These are phyloP conservation scores for Leucoraja erinaceus DNA, from an alignment of 2,113 vertebrate genomes.

Conservation along the genomic window DNA sequence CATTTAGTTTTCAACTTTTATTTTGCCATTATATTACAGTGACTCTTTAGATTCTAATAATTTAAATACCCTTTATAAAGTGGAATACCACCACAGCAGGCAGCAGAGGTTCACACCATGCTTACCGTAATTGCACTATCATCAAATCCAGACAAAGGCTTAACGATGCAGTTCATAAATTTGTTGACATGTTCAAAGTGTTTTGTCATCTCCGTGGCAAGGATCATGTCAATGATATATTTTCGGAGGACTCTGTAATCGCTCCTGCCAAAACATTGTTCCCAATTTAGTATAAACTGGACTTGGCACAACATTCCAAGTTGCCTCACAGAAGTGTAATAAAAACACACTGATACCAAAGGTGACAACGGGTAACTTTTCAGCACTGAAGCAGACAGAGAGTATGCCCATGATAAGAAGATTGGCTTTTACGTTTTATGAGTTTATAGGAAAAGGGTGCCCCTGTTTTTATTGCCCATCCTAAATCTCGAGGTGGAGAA, in stretches of 20 bases:
- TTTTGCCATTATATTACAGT: background rate
- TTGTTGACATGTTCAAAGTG: slow-evolving; percentile 99
- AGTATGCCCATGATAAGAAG: too few species aligned
- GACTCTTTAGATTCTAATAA: background rate
- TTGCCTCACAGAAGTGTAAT: background rate
- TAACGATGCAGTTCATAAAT: slow-evolving; percentile 96
- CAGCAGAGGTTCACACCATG: background rate
- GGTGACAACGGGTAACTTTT: background rate
- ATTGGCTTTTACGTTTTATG: too few species aligned
- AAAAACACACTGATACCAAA: background rate
- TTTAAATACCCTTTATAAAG: too few species aligned
- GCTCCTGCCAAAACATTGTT: slow-evolving; percentile 62
- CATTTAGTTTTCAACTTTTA: background rate
- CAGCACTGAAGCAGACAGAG: background rate
- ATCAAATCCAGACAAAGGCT: slow-evolving; percentile 80
- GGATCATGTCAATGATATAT: slow-evolving; percentile 92
- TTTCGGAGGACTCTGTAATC: slow-evolving; percentile 90
- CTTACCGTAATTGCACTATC: slow-evolving; percentile 73
- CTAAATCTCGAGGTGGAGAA: too few species aligned
- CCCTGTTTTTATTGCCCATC: too few species aligned
- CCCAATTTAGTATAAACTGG: background rate
- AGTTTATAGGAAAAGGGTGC: too few species aligned
- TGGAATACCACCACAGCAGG: too few species aligned
- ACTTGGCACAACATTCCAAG: background rate
- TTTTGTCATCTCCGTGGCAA: slow-evolving; percentile 98